Percentiles rank a stretch among this genome's conserved stretches.
These are phyloP conservation scores for Tridacna gigas DNA, from an alignment of 2,888 invertebrate genomes.

Conservation along the genomic window DNA sequence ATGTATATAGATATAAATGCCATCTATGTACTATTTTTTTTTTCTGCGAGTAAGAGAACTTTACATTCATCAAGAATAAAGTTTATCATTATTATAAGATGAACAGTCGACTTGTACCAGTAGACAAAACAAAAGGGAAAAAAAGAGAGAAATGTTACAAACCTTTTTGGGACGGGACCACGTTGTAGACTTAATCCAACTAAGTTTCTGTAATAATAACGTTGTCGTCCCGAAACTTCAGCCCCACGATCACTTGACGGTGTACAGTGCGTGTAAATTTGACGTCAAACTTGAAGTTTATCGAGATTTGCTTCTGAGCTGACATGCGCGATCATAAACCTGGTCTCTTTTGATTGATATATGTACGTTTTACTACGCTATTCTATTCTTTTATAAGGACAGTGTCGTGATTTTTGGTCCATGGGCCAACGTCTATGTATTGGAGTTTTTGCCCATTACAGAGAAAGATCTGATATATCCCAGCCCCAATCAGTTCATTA, in stretches of 20 bases:
- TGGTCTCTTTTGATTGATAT: conserved; percentile 17
- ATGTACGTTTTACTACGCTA: conserved; percentile 7
- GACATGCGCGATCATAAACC: conserved; percentile 16
- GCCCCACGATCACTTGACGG: background rate
- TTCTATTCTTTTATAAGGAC: background rate
- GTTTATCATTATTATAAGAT: no score
- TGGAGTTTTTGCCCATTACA: no score
- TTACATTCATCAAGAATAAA: no score
- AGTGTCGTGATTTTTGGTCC: no score
- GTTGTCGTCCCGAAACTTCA: background rate
- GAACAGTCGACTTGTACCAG: no score
- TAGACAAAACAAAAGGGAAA: no score
- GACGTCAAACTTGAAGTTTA: background rate
- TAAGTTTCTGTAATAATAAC: background rate
- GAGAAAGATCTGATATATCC: no score
- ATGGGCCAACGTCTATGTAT: no score
- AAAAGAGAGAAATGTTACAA: background rate
- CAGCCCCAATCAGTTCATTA: no score
- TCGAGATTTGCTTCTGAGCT: conserved; percentile 14
- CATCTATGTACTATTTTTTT: no score
- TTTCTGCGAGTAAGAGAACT: no score
- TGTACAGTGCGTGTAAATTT: background rate
- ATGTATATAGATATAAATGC: no score
- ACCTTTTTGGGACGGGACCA: conserved; percentile 7
- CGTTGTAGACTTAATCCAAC: background rate